Evolutionary conservation across 1,140 invertebrate genomes (phyloP).

Genomic region (Aleiodes sp.): DNA sequence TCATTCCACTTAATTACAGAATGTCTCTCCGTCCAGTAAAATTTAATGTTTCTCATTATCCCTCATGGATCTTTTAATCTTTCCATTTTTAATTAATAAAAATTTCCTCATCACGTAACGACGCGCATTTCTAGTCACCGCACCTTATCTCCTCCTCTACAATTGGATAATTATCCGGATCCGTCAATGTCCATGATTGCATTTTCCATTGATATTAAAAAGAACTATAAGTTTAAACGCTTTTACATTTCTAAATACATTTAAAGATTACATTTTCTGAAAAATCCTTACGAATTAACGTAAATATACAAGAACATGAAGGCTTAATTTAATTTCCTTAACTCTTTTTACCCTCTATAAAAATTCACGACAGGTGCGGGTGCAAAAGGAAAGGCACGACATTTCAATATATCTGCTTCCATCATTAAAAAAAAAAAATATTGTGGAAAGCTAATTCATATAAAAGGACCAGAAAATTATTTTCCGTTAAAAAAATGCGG

Average conservation of each 20-base stretch:
- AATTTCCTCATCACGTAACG: no score
- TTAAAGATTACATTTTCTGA: not conserved
- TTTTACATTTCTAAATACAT: slow-evolving; percentile 1
- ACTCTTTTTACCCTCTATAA: slow-evolving; percentile 12
- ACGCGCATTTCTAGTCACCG: no score
- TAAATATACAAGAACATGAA: slow-evolving; percentile 19
- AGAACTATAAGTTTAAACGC: not conserved
- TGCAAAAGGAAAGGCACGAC: slow-evolving; percentile 38
- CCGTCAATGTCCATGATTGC: not conserved
- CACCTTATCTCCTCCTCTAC: no score
- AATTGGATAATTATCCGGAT: slow-evolving; percentile 15
- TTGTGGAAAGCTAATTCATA: not conserved
- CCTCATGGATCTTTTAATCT: no score
- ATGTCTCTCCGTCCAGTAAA: not conserved
- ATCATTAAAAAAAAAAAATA: slow-evolving; percentile 27
- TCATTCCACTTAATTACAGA: not conserved
- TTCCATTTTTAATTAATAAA: no score
- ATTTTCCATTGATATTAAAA: no score
- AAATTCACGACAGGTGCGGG: slow-evolving; percentile 12
- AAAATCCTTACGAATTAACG: slow-evolving; percentile 21
- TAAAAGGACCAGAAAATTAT: slow-evolving; percentile 14
- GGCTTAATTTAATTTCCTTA: no score
- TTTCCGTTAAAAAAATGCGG: not conserved
- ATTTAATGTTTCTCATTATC: not conserved
- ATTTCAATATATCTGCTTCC: slow-evolving; percentile 25